Conservation (phyloP, 2,113 vertebrate species). For the Octodon degus region DNA sequence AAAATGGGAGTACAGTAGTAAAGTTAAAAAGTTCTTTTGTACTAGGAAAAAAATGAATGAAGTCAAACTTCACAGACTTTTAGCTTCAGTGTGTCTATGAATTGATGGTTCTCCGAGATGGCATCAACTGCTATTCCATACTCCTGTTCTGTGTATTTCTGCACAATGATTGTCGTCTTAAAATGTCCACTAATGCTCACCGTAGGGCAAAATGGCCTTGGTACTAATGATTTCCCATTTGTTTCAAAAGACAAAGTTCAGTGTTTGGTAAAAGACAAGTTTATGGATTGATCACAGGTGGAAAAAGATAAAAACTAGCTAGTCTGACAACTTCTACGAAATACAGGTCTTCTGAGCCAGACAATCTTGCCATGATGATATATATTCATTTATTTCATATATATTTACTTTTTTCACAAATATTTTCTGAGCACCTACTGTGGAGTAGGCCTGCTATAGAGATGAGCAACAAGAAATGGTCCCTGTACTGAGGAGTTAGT, state of each 20-base stretch:
- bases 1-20: conserved; percentile 18
- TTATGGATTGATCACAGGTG: background rate
- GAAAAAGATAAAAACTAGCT: conserved; percentile 3
- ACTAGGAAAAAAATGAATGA: conserved; percentile 19
- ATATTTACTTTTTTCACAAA: background rate
- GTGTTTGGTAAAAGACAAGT: conserved; percentile 11
- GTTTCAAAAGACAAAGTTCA: conserved; percentile 56
- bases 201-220: background rate
- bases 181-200: background rate
- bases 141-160: background rate
- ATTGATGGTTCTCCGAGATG: background rate
- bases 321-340: background rate
- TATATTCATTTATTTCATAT: background rate
- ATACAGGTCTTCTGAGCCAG: conserved; percentile 42
- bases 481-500: background rate
- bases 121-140: background rate
- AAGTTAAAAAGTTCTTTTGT: conserved; percentile 15
- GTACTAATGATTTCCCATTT: conserved; percentile 14
- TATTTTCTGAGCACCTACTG: background rate
- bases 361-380: background rate
- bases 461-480: background rate
- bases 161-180: conserved; percentile 1
- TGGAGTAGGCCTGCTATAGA: background rate
- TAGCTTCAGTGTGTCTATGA: background rate
- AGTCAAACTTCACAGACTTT: background rate